These are phyloP conservation scores for Pantherophis vulpinus DNA, from an alignment of 2,797 vertebrate species.

Conservation along the genomic window DNA sequence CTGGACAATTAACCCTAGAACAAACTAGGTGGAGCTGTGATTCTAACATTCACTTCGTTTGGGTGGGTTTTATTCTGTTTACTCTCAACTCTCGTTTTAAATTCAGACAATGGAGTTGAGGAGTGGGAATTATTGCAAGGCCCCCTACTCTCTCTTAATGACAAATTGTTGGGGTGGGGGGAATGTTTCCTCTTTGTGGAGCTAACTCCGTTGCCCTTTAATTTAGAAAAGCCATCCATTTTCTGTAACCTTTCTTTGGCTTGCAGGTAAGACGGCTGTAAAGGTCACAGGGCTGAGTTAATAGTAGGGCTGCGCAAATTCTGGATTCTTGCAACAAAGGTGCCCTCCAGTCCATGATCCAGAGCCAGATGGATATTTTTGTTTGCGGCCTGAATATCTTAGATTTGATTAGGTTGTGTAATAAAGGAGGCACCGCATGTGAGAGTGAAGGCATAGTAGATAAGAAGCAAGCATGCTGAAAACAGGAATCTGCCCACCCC, in stretches of 20 bases:
- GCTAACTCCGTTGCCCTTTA: neutral
- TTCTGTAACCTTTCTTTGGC: neutral
- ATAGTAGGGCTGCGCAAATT: neutral
- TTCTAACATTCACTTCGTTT: neutral
- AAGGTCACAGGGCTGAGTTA: neutral
- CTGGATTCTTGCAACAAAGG: neutral
- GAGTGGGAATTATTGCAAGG: neutral
- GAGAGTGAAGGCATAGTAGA: neutral
- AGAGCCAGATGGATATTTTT: neutral
- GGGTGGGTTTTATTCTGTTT: neutral
- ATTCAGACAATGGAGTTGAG: neutral
- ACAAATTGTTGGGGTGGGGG: neutral
- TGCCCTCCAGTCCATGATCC: neutral
- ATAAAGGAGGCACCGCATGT: neutral
- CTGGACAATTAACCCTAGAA: neutral
- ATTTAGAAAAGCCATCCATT: slow-evolving; percentile 4
- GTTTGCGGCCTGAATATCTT: neutral
- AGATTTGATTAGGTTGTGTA: neutral
- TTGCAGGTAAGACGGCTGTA: neutral
- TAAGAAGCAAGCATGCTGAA: neutral
- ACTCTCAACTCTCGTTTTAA: neutral
- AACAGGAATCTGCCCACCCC: neutral
- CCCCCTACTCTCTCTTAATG: neutral
- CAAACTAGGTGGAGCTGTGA: neutral
- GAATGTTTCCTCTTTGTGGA: neutral